Evolutionary conservation across 2,888 invertebrate species (phyloP), one percentile per base, ranked within the genome.

Genomic region (Itoplectis maculator): DNA sequence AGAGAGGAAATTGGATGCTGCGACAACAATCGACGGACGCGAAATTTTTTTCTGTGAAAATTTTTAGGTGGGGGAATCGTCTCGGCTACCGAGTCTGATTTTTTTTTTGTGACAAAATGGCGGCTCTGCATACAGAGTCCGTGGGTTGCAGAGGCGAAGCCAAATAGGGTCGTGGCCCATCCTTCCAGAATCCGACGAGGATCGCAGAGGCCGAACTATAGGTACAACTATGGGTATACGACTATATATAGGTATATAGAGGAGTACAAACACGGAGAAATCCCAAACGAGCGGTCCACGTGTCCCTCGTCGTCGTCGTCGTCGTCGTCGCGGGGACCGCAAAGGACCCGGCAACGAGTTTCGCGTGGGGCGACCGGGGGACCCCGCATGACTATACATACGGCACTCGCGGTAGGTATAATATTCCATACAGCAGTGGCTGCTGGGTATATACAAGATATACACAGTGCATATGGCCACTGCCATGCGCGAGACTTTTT

Each of bases 271-370:
- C n/a, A n/a, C n/a, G n/a, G n/a, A n/a, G n/a, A n/a, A n/a, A n/a
- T n/a, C n/a, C n/a, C n/a, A n/a, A n/a, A 20, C 40, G 6, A 7
- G 40, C 18, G 29, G 23, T 40, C 40, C 69, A 54, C 69, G 54
- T 69, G 69, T 54, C 40, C 69, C 51, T 40, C 54, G 9, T 40
- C 20, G 40, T 40, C 54, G 23, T 15, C n/a, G 45, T n/a, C 70
- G 56, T 29, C 29, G 70, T 35, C 54, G 15, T 29, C 65, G 7
- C 40, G 6, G 23, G 72, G 47, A 49, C 72, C 37, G 61, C 72
- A 47, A 37, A 73, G 61, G 72, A 61, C 61, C 18, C 72, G 45
- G n/a, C 47, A 61, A 59, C 59, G 72, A 49, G 72, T 61, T 61
- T 73, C n/a, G n/a, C n/a, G n/a, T n/a, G 72, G 45, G 61, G 59